These are phyloP conservation scores for Frankliniella intonsa DNA, from an alignment of 2,888 invertebrate genomes.

Conservation along the genomic window DNA sequence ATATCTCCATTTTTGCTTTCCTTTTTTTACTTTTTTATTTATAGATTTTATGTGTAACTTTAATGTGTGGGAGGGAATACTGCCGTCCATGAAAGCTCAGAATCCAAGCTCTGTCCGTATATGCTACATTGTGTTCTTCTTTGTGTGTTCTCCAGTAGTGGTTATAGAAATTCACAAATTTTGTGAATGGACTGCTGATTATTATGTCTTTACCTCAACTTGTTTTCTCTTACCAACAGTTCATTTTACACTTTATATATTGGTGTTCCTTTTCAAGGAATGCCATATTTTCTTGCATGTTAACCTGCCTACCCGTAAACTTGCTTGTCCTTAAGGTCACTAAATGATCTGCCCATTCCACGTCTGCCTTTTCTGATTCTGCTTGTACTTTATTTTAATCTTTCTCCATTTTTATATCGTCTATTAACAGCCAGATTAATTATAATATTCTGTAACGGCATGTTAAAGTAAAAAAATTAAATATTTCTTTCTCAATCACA, in stretches of 20 bases:
- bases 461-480: too few relatives aligned
- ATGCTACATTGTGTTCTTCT: neutral
- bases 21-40: constrained; percentile 26
- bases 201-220: too few relatives aligned
- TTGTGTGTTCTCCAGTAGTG: neutral
- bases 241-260: too few relatives aligned
- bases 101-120: constrained; percentile 6
- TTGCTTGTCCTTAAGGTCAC: neutral
- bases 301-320: neutral
- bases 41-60: constrained; percentile 18
- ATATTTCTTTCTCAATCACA: neutral
- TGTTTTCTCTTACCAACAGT: too few relatives aligned
- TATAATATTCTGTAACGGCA: too few relatives aligned
- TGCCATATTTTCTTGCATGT: neutral
- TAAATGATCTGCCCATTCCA: neutral
- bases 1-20: constrained; percentile 13
- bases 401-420: too few relatives aligned
- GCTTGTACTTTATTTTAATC: neutral
- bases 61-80: constrained; percentile 7
- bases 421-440: too few relatives aligned
- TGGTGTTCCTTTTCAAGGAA: neutral
- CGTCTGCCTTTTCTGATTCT: neutral
- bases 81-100: constrained; percentile 19
- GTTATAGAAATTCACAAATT: neutral
- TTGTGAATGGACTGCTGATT: too few relatives aligned